Conservation (phyloP, 2,113 vertebrate genomes). For the Centropus unirufus region DNA sequence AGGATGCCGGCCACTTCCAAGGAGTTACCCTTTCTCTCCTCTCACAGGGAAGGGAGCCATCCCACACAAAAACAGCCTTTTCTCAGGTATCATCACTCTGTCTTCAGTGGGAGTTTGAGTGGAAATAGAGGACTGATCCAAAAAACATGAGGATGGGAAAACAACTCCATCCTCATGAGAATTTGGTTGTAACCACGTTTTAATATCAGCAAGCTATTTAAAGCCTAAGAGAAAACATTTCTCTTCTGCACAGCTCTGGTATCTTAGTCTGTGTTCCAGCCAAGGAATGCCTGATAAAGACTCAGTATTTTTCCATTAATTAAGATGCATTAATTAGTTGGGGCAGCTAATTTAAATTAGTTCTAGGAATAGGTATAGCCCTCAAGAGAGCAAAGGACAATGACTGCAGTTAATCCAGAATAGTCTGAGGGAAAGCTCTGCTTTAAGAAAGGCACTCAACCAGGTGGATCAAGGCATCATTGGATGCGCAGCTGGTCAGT, state of each 20-base stretch:
- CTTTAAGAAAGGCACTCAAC: not conserved
- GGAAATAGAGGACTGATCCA: not conserved
- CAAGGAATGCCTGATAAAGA: not conserved
- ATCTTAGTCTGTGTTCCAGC: not conserved
- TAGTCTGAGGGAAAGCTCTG: not conserved
- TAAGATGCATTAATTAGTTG: constrained; percentile 49
- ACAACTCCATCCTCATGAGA: not conserved
- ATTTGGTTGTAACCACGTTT: not conserved
- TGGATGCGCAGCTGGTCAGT: not conserved
- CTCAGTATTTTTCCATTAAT: constrained; percentile 16
- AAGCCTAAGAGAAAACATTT: not conserved
- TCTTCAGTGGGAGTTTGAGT: not conserved
- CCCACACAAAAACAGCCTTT: not conserved
- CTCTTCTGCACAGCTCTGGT: not conserved
- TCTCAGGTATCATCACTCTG: not conserved
- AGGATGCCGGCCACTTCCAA: not conserved
- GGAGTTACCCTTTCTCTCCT: not conserved
- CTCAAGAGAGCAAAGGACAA: not conserved
- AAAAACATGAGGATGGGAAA: not conserved
- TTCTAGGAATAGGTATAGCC: not conserved
- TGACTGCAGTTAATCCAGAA: not conserved
- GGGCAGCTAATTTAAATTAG: constrained; percentile 25
- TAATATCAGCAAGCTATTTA: not conserved
- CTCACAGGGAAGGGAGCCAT: not conserved
- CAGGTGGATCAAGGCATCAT: not conserved